Conservation (phyloP, 2,797 vertebrate species). For the Gallinago stenura region DNA sequence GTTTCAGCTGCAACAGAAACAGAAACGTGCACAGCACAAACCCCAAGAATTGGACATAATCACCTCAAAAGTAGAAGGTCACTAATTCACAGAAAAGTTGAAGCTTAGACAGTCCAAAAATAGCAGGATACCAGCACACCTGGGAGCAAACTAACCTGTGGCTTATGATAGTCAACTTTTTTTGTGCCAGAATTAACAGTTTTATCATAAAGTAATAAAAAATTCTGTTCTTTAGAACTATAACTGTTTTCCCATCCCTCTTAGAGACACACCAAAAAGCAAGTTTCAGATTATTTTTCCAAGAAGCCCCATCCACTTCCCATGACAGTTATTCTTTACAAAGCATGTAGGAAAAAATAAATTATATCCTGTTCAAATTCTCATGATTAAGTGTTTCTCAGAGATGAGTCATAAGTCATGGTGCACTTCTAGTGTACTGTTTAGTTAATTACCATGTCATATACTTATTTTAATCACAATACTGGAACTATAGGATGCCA, state of each 20-base stretch:
- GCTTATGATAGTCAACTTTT: background rate
- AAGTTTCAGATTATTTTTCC: background rate
- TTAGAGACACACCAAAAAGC: background rate
- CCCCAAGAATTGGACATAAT: background rate
- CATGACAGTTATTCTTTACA: background rate
- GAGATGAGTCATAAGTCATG: background rate
- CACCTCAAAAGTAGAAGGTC: background rate
- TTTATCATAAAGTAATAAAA: background rate
- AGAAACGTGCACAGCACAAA: background rate
- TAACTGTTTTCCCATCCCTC: background rate
- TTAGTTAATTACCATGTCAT: background rate
- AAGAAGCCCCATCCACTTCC: background rate
- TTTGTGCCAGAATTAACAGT: background rate
- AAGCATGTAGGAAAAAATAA: background rate
- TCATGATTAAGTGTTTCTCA: slow-evolving; percentile 1
- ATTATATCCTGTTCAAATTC: background rate
- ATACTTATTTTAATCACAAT: slow-evolving; percentile 5
- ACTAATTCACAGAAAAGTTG: background rate
- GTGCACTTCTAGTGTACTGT: background rate
- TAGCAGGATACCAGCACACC: background rate
- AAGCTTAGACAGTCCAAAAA: background rate
- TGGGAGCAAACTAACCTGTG: background rate
- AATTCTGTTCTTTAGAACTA: background rate
- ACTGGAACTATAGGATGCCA: background rate
- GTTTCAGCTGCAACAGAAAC: background rate